Evolutionary conservation across 1,140 invertebrate genomes (phyloP).

Genomic region (Laupala kohalensis): DNA sequence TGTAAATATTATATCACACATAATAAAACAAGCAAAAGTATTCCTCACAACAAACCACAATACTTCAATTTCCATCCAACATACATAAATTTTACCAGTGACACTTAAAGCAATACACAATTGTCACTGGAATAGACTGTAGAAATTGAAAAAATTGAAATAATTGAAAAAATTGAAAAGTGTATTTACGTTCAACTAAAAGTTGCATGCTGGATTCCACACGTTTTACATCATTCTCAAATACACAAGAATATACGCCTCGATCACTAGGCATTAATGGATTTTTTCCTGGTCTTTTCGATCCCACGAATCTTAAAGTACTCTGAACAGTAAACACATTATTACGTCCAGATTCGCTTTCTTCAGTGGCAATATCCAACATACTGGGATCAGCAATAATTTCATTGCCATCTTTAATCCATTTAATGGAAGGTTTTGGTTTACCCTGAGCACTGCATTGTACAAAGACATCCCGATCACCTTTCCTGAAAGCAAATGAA

Average conservation of each 20-base stretch:
- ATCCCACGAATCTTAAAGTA: conserved; percentile 63
- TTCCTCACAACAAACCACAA: neutral
- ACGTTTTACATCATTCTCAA: conserved; percentile 78
- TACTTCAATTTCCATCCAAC: no score
- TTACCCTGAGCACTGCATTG: conserved; percentile 77
- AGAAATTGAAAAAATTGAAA: no score
- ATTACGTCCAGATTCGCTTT: conserved; percentile 51
- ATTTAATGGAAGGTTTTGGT: conserved; percentile 65
- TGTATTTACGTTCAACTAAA: conserved; percentile 69
- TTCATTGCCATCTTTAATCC: conserved; percentile 76
- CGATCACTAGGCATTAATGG: conserved; percentile 68
- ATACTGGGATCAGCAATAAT: conserved; percentile 54
- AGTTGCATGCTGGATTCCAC: conserved; percentile 77
- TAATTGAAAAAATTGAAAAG: no score
- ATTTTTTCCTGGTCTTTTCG: conserved; percentile 55
- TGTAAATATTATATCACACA: conserved; percentile 21
- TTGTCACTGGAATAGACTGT: neutral
- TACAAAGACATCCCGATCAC: conserved; percentile 64
- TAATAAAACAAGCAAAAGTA: neutral
- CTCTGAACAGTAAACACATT: conserved; percentile 72
- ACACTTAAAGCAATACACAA: neutral
- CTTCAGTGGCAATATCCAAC: conserved; percentile 66
- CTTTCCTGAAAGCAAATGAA: conserved; percentile 41
- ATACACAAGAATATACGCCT: conserved; percentile 74
- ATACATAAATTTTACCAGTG: no score